Conservation (phyloP, 2,113 vertebrate species). For the Brienomyrus brachyistius region DNA sequence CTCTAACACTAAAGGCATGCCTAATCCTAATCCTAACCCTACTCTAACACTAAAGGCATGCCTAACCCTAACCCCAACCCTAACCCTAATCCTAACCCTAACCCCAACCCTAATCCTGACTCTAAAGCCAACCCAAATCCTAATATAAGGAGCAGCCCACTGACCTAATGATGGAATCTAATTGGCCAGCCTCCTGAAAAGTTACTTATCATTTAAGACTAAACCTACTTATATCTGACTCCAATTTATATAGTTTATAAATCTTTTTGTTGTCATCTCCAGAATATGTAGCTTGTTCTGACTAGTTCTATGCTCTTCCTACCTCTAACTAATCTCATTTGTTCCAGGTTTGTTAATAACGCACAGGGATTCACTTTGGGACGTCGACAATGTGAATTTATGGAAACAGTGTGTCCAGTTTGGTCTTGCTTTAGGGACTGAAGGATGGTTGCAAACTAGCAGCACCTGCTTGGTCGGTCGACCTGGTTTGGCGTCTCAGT, state of each 20-base stretch:
- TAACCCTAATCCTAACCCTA: neutral
- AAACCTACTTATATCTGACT: neutral
- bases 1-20: too few species aligned
- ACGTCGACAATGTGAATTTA: neutral
- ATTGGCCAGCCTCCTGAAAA: neutral
- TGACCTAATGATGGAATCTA: neutral
- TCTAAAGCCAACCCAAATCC: neutral
- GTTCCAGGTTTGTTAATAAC: neutral
- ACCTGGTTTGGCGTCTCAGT: neutral
- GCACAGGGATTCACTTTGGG: neutral
- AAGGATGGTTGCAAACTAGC: neutral
- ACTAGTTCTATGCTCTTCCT: neutral
- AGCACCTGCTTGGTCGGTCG: neutral
- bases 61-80: too few species aligned
- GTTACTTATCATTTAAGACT: neutral
- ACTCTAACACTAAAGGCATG: too few species aligned
- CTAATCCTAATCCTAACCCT: too few species aligned
- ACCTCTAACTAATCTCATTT: neutral
- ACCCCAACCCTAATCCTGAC: neutral
- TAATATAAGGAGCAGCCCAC: neutral
- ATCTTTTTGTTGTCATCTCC: neutral
- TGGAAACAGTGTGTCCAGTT: neutral
- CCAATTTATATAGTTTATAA: neutral
- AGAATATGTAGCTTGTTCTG: neutral
- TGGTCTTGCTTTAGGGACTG: neutral